Percentiles rank a stretch among this genome's conserved stretches.
phyloP scores from a whole-genome alignment of 2,797 vertebrate genomes.

The Buceros bicornis region DNA sequence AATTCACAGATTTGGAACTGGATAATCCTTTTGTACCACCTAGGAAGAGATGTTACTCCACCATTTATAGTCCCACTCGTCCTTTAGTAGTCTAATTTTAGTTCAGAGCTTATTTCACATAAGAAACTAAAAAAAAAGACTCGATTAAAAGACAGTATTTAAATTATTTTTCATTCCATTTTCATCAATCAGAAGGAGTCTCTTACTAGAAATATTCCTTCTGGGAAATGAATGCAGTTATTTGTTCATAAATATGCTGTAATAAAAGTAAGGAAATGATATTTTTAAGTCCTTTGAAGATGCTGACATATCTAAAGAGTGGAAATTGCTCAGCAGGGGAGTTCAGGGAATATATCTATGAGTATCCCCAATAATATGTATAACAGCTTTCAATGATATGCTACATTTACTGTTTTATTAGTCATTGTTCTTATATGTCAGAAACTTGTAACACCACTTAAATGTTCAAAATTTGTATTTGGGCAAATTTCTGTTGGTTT shows the following conservation, averaged over 20 bases:
- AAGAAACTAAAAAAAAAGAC: background rate
- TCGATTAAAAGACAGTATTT: background rate
- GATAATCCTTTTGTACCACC: background rate
- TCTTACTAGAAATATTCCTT: conserved; percentile 10
- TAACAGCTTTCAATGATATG: background rate
- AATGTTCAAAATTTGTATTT: background rate
- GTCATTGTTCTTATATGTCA: background rate
- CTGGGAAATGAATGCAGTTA: background rate
- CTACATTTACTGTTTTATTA: background rate
- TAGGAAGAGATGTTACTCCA: background rate
- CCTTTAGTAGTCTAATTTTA: background rate
- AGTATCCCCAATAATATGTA: background rate
- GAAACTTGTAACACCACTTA: background rate
- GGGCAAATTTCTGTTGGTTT: background rate
- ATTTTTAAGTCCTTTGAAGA: background rate
- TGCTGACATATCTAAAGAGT: background rate
- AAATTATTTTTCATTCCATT: conserved; percentile 28
- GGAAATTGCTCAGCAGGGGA: background rate
- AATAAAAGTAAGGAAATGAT: conserved; percentile 28
- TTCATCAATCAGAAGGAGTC: background rate
- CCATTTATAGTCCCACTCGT: background rate
- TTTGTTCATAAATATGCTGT: background rate
- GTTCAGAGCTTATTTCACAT: background rate
- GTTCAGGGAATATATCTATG: background rate
- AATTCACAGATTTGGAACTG: background rate